Conservation (phyloP, 1,140 invertebrate species). For the Armadillidium nasatum region DNA sequence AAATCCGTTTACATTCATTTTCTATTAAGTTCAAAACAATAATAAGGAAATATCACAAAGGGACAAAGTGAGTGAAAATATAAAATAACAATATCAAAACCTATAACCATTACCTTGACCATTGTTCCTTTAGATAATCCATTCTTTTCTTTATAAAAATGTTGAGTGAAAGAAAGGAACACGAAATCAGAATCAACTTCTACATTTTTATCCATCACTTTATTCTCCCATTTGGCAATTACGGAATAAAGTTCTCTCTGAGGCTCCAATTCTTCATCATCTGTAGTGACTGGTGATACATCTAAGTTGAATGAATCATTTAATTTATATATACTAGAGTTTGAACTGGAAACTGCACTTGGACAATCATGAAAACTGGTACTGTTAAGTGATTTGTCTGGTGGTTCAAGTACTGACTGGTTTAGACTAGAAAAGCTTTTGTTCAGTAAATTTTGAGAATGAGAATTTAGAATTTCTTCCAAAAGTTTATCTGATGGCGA, state of each 20-base stretch:
- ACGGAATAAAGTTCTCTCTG: background rate
- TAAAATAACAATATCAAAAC: too few relatives aligned
- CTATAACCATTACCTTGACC: background rate
- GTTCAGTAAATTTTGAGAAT: background rate
- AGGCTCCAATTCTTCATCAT: background rate
- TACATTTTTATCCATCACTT: background rate
- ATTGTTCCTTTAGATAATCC: background rate
- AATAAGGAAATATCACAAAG: too few relatives aligned
- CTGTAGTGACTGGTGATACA: background rate
- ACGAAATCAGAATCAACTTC: background rate
- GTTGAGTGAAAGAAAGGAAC: background rate
- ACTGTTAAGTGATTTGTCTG: background rate
- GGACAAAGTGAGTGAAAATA: too few relatives aligned
- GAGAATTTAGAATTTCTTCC: background rate
- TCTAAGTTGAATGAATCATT: background rate
- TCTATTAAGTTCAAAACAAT: too few relatives aligned
- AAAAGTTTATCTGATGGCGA: background rate
- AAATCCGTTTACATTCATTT: too few relatives aligned
- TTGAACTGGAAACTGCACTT: background rate
- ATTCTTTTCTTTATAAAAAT: constrained; percentile 8
- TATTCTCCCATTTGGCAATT: background rate
- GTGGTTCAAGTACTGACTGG: background rate
- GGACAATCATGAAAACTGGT: background rate
- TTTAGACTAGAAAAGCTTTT: background rate
- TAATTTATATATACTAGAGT: background rate